These are phyloP conservation scores for Odontocolon sp. DNA, from an alignment of 2,888 invertebrate genomes.

Conservation along the genomic window DNA sequence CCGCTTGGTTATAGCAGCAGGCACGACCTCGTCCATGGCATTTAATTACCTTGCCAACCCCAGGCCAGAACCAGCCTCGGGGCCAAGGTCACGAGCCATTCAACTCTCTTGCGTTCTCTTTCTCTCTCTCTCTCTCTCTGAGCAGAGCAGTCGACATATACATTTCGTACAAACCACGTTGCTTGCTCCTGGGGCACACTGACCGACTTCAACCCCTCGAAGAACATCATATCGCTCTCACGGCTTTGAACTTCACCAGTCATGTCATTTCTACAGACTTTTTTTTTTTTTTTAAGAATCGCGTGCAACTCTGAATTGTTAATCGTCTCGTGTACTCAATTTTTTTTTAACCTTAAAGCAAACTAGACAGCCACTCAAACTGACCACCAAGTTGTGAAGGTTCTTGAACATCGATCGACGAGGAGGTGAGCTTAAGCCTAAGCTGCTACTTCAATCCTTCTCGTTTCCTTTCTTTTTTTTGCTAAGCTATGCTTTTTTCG, in stretches of 20 bases:
- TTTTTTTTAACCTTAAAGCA: no score
- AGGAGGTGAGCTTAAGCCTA: no score
- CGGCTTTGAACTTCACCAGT: conserved; percentile 47
- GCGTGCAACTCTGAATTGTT: no score
- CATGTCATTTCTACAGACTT: conserved; percentile 1
- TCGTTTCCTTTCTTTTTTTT: no score
- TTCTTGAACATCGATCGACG: no score
- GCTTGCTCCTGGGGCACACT: conserved; percentile 74
- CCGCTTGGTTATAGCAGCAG: conserved; percentile 72
- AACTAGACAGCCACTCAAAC: no score
- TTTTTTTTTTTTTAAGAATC: background rate
- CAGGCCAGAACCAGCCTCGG: conserved; percentile 72
- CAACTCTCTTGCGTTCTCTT: conserved; percentile 75
- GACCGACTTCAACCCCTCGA: conserved; percentile 76
- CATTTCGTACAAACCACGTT: conserved; percentile 67
- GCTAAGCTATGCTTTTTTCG: no score
- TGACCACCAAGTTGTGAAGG: no score
- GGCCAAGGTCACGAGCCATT: conserved; percentile 80
- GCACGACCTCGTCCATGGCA: conserved; percentile 76
- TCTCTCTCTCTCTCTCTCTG: no score
- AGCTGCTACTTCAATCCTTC: no score
- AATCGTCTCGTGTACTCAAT: no score
- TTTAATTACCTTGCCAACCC: conserved; percentile 80
- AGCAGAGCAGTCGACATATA: conserved; percentile 56
- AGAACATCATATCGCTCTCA: conserved; percentile 54